Evolutionary conservation across 2,888 invertebrate species (phyloP).

Genomic region (Fragum fragum): DNA sequence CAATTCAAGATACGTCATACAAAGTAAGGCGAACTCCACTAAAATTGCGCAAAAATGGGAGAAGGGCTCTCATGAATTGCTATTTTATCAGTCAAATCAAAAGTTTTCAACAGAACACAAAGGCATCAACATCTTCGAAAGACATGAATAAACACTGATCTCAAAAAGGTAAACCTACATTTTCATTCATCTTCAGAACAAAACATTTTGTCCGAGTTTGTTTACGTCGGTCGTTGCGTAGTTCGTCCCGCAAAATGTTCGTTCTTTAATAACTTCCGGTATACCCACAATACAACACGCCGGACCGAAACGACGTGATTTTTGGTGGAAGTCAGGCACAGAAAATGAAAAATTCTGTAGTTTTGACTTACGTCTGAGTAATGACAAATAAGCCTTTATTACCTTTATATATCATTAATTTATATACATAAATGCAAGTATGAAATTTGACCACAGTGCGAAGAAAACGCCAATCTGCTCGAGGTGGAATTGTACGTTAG

Average conservation of each 20-base stretch:
- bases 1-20: no score
- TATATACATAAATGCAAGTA: background rate
- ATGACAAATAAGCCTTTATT: background rate
- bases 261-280: slow-evolving; percentile 3
- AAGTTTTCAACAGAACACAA: no score
- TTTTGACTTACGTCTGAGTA: background rate
- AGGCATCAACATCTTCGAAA: no score
- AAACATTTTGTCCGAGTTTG: slow-evolving; percentile 23
- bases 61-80: no score
- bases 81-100: no score
- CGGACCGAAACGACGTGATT: slow-evolving; percentile 7
- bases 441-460: background rate
- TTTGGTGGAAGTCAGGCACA: background rate
- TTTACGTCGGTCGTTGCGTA: slow-evolving; percentile 58
- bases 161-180: background rate
- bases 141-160: no score
- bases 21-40: no score
- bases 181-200: background rate
- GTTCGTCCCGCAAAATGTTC: slow-evolving; percentile 24
- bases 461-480: background rate
- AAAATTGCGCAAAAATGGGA: no score
- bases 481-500: slow-evolving; percentile 6
- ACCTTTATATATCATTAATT: background rate
- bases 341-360: background rate
- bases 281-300: slow-evolving; percentile 48